Evolutionary conservation across 2,797 vertebrate genomes (phyloP).

Genomic region (Florisuga fusca): DNA sequence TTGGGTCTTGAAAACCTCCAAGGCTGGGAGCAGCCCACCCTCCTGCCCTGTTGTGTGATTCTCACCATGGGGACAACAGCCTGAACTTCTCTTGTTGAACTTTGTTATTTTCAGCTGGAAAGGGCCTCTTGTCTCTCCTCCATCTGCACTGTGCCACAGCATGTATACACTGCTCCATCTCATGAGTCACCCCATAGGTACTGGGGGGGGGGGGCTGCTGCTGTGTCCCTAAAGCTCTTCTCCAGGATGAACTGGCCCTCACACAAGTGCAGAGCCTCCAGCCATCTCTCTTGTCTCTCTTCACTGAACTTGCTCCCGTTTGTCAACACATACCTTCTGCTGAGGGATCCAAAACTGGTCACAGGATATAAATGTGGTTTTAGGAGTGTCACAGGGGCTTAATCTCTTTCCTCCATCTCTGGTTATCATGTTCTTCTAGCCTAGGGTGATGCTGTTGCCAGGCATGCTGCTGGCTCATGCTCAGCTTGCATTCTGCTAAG

Average conservation of each 20-base stretch:
- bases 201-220: background rate
- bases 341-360: background rate
- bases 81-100: background rate
- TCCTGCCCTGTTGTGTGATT: background rate
- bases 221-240: background rate
- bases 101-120: background rate
- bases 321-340: background rate
- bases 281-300: background rate
- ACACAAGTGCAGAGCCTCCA: too few species aligned
- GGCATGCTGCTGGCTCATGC: background rate
- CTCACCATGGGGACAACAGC: background rate
- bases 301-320: accelerated
- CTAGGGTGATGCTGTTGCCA: background rate
- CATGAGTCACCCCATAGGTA: too few species aligned
- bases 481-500: background rate
- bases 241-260: background rate
- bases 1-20: background rate
- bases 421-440: background rate
- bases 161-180: background rate
- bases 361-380: background rate
- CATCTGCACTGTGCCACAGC: background rate
- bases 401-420: background rate
- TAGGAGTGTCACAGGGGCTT: background rate
- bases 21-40: background rate
- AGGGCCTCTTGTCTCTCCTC: too few species aligned